Evolutionary conservation across 2,888 invertebrate genomes (phyloP).

Genomic region (Nipponacmea schrenckii): DNA sequence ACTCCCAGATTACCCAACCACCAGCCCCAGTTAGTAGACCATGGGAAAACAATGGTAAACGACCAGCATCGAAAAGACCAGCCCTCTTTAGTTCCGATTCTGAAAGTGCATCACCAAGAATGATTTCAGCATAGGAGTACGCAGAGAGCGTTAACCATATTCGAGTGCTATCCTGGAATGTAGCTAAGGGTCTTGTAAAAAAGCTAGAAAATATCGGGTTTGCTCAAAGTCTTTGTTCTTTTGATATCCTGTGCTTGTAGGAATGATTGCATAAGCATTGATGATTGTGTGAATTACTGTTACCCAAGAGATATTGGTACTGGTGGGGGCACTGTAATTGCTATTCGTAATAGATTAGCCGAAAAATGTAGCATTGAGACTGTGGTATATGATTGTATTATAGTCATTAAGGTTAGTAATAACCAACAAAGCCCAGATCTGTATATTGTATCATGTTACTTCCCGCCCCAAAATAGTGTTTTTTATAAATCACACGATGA

Average conservation of each 20-base stretch:
- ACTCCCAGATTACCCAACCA: too few species aligned
- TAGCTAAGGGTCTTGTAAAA: background rate
- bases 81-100: slow-evolving; percentile 3
- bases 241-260: background rate
- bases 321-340: background rate
- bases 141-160: background rate
- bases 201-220: background rate
- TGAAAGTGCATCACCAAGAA: background rate
- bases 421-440: background rate
- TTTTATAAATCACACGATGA: background rate
- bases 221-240: background rate
- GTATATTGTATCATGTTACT: background rate
- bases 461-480: background rate
- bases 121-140: background rate
- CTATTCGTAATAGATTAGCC: background rate
- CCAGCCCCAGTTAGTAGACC: background rate
- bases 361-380: background rate
- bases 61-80: background rate
- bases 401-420: background rate
- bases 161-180: background rate
- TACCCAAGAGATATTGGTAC: background rate
- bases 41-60: background rate
- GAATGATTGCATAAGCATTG: background rate
- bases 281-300: background rate
- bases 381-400: background rate